A percentile compares a stretch with the other conserved stretches of the same genome.
phyloP scores from a whole-genome alignment of 1,140 invertebrate species.

The Drosophila oshimai region DNA sequence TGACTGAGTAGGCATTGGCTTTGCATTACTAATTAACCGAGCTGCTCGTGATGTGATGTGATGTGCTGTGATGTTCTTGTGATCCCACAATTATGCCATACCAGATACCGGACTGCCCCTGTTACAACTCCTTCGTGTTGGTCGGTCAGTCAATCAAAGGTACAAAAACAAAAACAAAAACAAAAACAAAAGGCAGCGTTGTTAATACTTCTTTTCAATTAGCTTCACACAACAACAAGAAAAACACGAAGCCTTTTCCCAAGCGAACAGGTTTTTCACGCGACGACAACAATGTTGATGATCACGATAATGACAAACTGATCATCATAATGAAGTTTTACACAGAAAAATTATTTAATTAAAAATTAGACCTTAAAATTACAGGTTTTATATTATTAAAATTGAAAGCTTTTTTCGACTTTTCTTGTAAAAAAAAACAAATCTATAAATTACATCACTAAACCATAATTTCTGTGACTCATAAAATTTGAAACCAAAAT shows the following conservation, averaged over 20 bases:
- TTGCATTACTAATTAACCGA: slow-evolving; percentile 73
- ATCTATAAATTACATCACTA: no score
- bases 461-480: no score
- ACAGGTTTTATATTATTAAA: no score
- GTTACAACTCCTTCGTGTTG: slow-evolving; percentile 26
- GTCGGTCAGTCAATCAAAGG: slow-evolving; percentile 68
- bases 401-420: no score
- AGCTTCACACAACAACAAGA: slow-evolving; percentile 53
- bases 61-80: slow-evolving; percentile 34
- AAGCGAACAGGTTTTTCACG: slow-evolving; percentile 74
- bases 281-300: slow-evolving; percentile 48
- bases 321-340: slow-evolving; percentile 21
- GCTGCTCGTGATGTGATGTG: slow-evolving; percentile 1
- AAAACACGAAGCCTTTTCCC: slow-evolving; percentile 58
- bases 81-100: slow-evolving; percentile 78
- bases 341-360: neutral
- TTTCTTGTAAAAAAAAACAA: no score
- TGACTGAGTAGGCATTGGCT: slow-evolving; percentile 56
- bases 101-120: slow-evolving; percentile 46
- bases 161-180: slow-evolving; percentile 70
- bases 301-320: slow-evolving; percentile 29
- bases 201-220: slow-evolving; percentile 79
- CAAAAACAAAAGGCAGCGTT: slow-evolving; percentile 72
- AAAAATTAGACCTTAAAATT: no score
- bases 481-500: no score